These are phyloP conservation scores for Eulemur rubriventer DNA, from an alignment of 2,797 vertebrate genomes.

Conservation along the genomic window DNA sequence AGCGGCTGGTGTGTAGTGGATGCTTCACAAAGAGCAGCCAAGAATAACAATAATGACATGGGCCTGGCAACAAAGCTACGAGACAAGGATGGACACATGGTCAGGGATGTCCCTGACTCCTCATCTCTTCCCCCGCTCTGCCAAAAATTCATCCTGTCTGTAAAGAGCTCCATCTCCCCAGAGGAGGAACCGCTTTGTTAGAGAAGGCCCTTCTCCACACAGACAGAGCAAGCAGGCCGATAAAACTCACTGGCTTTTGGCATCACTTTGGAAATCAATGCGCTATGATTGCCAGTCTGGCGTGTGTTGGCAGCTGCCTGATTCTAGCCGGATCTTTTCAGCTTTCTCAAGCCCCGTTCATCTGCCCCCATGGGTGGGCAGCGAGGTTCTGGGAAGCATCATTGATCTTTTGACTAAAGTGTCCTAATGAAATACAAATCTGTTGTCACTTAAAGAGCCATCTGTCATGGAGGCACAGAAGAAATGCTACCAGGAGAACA, in stretches of 20 bases:
- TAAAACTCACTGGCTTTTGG: slow-evolving; percentile 35
- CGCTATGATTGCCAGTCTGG: slow-evolving; percentile 64
- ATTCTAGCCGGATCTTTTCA: slow-evolving; percentile 47
- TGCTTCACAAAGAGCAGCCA: background rate
- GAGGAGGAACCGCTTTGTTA: background rate
- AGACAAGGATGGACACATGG: background rate
- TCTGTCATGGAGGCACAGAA: slow-evolving; percentile 80
- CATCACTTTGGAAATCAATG: slow-evolving; percentile 63
- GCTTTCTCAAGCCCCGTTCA: background rate
- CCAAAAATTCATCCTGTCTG: background rate
- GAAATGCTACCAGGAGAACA: slow-evolving; percentile 80
- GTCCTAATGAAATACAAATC: slow-evolving; percentile 87
- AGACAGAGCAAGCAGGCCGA: background rate
- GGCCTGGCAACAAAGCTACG: background rate
- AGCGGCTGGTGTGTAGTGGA: rapidly evolving
- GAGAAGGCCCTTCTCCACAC: background rate
- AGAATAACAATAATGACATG: rapidly evolving
- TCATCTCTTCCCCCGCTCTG: rapidly evolving
- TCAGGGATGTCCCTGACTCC: background rate
- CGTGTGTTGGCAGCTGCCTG: slow-evolving; percentile 61
- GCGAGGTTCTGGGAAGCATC: slow-evolving; percentile 58
- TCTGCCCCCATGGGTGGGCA: background rate
- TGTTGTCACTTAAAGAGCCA: slow-evolving; percentile 83
- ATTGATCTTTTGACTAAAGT: slow-evolving; percentile 83
- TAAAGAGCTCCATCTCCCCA: background rate